Evolutionary conservation across 2,888 invertebrate genomes (phyloP).

Genomic region (Mystacides longicornis): DNA sequence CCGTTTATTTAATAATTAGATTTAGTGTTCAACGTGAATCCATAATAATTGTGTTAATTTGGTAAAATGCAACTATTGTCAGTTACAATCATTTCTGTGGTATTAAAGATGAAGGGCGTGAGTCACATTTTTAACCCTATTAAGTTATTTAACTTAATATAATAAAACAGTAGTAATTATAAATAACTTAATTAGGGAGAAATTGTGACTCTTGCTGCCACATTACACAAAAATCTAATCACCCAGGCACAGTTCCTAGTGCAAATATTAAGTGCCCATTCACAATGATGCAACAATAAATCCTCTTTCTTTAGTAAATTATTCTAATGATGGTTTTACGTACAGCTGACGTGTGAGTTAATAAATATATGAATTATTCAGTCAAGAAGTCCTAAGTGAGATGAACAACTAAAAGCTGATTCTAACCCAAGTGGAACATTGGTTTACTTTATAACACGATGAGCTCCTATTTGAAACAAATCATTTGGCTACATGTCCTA

Average conservation of each 20-base stretch:
- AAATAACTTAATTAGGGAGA: too few species aligned
- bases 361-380: conserved; percentile 10
- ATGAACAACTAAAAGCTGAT: background rate
- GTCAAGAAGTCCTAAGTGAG: conserved; percentile 13
- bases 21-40: too few species aligned
- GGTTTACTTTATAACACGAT: background rate
- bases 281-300: background rate
- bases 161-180: too few species aligned
- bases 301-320: background rate
- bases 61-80: too few species aligned
- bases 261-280: background rate
- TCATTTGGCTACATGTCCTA: conserved; percentile 28
- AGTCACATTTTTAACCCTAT: too few species aligned
- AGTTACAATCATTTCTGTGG: too few species aligned
- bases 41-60: too few species aligned
- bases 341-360: background rate
- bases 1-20: too few species aligned
- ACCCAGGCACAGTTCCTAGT: background rate
- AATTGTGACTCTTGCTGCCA: too few species aligned
- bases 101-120: too few species aligned
- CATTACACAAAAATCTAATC: too few species aligned
- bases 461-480: conserved; percentile 13
- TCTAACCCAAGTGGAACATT: conserved; percentile 11
- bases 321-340: conserved; percentile 1
- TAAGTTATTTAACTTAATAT: too few species aligned